Percentiles rank a stretch among this genome's conserved stretches.
These are phyloP conservation scores for Mimas tiliae DNA, from an alignment of 2,888 invertebrate genomes.

Conservation along the genomic window DNA sequence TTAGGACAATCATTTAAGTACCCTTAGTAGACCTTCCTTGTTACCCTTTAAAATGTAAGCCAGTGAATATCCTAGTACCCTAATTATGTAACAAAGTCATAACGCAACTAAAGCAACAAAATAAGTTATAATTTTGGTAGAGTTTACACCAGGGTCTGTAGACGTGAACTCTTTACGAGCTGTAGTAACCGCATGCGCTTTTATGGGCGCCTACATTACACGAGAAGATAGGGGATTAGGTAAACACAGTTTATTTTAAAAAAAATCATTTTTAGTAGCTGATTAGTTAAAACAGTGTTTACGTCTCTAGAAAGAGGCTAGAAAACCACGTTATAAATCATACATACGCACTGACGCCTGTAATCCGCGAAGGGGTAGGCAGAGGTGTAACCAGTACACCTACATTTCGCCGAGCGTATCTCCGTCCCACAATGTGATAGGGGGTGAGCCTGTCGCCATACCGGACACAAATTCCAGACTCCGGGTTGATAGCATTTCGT, in stretches of 20 bases:
- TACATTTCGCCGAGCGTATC: too few species aligned
- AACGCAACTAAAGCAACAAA: conserved; percentile 19
- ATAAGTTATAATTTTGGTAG: conserved; percentile 18
- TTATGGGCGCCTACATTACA: conserved; percentile 1
- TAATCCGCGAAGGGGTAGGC: too few species aligned
- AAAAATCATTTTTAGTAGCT: too few species aligned
- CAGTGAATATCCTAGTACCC: background rate
- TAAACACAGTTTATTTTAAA: background rate
- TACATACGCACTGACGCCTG: too few species aligned
- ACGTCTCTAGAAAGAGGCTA: too few species aligned
- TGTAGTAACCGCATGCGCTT: conserved; percentile 22
- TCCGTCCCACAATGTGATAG: too few species aligned
- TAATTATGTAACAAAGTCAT: conserved; percentile 8
- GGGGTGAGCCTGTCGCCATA: too few species aligned
- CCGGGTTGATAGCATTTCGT: too few species aligned
- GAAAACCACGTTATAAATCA: too few species aligned
- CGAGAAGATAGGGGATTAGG: background rate
- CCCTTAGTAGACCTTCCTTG: background rate
- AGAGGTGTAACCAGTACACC: too few species aligned
- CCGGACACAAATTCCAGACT: too few species aligned
- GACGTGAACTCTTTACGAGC: conserved; percentile 15
- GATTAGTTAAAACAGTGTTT: too few species aligned
- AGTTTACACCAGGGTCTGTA: conserved; percentile 10
- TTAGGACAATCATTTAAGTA: background rate
- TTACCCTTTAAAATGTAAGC: background rate